A percentile compares a stretch with the other conserved stretches of the same genome.
Evolutionary conservation across 2,888 invertebrate genomes (phyloP).

Genomic region (Liposcelis brunnea): DNA sequence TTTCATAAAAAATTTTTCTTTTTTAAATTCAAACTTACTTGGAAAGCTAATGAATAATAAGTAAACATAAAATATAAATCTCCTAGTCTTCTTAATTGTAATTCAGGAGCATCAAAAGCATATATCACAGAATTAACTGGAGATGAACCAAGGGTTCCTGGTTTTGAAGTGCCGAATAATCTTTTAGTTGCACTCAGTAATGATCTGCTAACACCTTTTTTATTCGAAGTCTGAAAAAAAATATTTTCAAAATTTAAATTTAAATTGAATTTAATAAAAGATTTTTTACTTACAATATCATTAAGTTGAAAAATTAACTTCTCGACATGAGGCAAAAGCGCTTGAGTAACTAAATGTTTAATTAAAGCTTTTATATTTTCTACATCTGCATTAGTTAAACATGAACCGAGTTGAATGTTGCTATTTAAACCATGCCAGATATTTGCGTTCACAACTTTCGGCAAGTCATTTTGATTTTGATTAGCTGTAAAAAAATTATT

Average conservation of each 20-base stretch:
- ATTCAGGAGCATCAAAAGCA: slow-evolving; percentile 67
- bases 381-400: slow-evolving; percentile 63
- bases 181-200: slow-evolving; percentile 87
- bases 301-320: slow-evolving; percentile 63
- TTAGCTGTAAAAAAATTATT: slow-evolving; percentile 4
- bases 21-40: too few species aligned
- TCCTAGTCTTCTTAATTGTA: slow-evolving; percentile 81
- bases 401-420: slow-evolving; percentile 44
- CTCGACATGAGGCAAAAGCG: slow-evolving; percentile 82
- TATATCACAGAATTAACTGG: slow-evolving; percentile 59
- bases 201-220: slow-evolving; percentile 85
- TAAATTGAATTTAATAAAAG: too few species aligned
- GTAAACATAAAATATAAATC: slow-evolving; percentile 95
- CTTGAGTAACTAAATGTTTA: slow-evolving; percentile 70
- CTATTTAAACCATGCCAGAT: slow-evolving; percentile 31
- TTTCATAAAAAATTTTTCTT: too few species aligned
- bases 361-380: slow-evolving; percentile 71
- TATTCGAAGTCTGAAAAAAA: slow-evolving; percentile 46
- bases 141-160: slow-evolving; percentile 44
- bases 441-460: slow-evolving; percentile 28
- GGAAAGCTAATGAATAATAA: slow-evolving; percentile 80
- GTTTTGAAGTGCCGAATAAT: slow-evolving; percentile 85
- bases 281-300: slow-evolving; percentile 44
- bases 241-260: slow-evolving; percentile 14
- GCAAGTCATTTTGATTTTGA: neutral